A percentile compares a stretch with the other conserved stretches of the same genome.
Evolutionary conservation across 2,888 invertebrate genomes (phyloP).

Genomic region (Lampropteryx suffumata): DNA sequence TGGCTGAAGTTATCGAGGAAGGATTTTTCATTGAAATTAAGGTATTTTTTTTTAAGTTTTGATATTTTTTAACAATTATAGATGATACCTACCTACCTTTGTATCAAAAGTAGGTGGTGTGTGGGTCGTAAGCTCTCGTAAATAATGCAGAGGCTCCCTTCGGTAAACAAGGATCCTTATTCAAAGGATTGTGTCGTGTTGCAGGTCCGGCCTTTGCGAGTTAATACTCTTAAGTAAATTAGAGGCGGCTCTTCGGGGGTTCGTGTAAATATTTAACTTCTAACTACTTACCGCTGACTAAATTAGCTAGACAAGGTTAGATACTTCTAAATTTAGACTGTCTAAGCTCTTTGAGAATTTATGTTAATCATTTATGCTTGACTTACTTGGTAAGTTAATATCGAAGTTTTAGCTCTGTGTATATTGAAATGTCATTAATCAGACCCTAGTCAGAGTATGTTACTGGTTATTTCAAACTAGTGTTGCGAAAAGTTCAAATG

Average conservation of each 20-base stretch:
- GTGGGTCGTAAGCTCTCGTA: constrained; percentile 27
- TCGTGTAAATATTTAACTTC: constrained; percentile 15
- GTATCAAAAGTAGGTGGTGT: constrained; percentile 17
- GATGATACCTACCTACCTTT: too few species aligned
- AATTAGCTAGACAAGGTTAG: not conserved
- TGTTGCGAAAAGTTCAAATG: too few species aligned
- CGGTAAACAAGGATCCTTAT: constrained; percentile 34
- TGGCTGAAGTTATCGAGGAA: constrained; percentile 41
- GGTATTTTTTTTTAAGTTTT: constrained; percentile 35
- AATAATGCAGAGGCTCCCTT: constrained; percentile 34
- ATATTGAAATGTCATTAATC: too few species aligned
- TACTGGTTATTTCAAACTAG: too few species aligned
- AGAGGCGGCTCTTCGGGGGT: constrained; percentile 16
- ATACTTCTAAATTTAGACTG: not conserved
- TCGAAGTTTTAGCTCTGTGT: too few species aligned
- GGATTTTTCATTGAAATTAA: constrained; percentile 24
- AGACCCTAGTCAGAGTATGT: too few species aligned
- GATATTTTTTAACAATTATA: too few species aligned
- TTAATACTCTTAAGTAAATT: constrained; percentile 40
- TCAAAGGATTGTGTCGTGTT: constrained; percentile 35
- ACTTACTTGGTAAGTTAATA: too few species aligned
- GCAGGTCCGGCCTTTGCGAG: constrained; percentile 30
- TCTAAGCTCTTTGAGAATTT: too few species aligned
- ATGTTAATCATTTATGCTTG: too few species aligned
- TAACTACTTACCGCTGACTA: constrained; percentile 5